Conservation (phyloP, 2,797 vertebrate genomes). For the Rhinichthys osculus region DNA sequence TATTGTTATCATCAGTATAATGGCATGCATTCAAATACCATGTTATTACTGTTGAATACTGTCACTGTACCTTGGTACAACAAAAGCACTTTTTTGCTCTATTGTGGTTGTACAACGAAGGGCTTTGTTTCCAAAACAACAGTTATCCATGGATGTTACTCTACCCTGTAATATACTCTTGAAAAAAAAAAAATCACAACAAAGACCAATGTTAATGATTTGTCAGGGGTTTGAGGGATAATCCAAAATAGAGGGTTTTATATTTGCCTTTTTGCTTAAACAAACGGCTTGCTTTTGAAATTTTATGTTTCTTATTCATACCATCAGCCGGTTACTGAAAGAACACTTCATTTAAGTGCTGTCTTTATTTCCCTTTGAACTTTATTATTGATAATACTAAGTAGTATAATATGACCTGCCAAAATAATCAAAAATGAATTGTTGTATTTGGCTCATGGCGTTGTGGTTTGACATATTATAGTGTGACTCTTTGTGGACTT, state of each 20-base stretch:
- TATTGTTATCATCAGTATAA: background rate
- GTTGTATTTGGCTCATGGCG: background rate
- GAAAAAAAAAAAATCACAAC: background rate
- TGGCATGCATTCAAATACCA: background rate
- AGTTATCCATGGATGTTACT: background rate
- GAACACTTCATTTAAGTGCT: background rate
- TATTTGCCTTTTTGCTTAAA: background rate
- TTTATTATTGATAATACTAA: background rate
- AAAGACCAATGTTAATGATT: conserved; percentile 21
- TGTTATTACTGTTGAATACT: background rate
- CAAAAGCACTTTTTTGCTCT: background rate
- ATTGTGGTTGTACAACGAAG: background rate
- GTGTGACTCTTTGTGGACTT: conserved; percentile 10
- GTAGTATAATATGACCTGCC: background rate
- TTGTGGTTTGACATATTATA: background rate
- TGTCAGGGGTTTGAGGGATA: conserved; percentile 6
- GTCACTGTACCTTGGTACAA: background rate
- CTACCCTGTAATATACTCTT: background rate
- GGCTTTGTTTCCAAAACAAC: conserved; percentile 3
- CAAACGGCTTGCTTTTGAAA: background rate
- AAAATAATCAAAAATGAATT: background rate
- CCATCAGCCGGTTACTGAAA: background rate
- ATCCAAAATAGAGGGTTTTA: conserved; percentile 3
- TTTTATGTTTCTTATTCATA: background rate
- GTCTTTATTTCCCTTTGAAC: background rate